Base-by-base conservation (phyloP, 2,113 vertebrate genomes). In the Lanius ludovicianus region DNA sequence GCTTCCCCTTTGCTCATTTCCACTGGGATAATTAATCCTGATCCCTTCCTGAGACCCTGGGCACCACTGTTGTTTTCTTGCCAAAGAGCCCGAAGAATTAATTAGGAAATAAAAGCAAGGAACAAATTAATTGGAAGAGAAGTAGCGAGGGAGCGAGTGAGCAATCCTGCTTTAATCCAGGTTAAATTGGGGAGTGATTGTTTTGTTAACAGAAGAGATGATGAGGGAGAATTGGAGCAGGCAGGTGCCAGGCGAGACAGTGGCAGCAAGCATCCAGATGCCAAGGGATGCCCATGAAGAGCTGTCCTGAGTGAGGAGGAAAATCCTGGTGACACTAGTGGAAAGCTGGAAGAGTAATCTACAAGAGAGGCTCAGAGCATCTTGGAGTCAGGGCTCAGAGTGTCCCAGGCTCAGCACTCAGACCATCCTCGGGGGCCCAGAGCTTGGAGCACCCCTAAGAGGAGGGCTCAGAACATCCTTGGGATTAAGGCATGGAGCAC, bases 71-170 rank as follows among this genome's bases (percentile, higher is more conserved):
- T 90, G 81, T 67, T 77, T 81, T 46, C 46, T 59, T 74, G 90
- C 93, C 86, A 95, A 71, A 79, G 67, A 60, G 60, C 60, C 70
- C 70, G 89, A 89, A 73, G 85, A 94, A 87, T 90, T 94, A 87
- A 95, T 92, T 95, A 75, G 84, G 84, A 64, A 88, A 93, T 37
- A 93, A 56, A 89, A 93, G 62, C 4, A 7, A 74, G 18, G 64
- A 82, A 75, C 60, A 56, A 88, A 91, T 96, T 94, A 88, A 96
- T 88, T 67, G 71, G 77, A 92, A 74, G 28, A 63, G 83, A 77
- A 59, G 35, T 35, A 89, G 82, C 12, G 2, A 68, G 78, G 57
- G 79, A 77, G 35, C 3, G 23, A 79, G 67, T 18, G 24, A 82
- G 60, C 28, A 18, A 70, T 59, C n/a, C 44, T 9, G 41, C 28